Evolutionary conservation across 2,113 vertebrate species (phyloP), one percentile per base, ranked within the genome.

Genomic region (Ammospiza caudacuta): DNA sequence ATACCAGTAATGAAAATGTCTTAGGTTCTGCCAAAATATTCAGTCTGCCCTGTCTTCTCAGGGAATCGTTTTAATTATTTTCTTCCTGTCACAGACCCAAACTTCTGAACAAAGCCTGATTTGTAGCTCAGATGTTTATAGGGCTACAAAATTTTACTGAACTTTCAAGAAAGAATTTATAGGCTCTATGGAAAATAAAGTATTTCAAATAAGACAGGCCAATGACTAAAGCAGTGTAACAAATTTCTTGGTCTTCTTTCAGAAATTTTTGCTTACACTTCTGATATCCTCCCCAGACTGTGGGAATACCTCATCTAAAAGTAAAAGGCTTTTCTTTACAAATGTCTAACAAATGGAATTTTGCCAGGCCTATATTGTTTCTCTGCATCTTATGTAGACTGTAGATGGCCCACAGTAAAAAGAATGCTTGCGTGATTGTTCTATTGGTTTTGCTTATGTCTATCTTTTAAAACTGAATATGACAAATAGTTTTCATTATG

Each of bases 101-200:
- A 82, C 41, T 93, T 89, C 70, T 90, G 70, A 91, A 74, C 49
- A 37, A 87, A 87, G 46, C 49, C 78, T 85, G 85, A 87, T 90
- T 90, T 95, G 75, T 39, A 94, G 66, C 54, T 96, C 62, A 95
- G 35, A 94, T 51, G 57, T 94, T 96, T 92, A 94, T 44, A 78
- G 52, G 52, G 47, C 75, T 79, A 72, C 70, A 93, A 90, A 85
- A 87, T 92, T 91, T 92, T 85, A 92, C 28, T 49, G 54, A 93
- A 90, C 22, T 27, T 73, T 88, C 54, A 91, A 79, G 87, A 87
- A 89, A 89, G 62, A 91, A 79, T 90, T 94, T 85, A 83, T 54
- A 80, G 58, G 59, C 41, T 92, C 85, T 69, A 51, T 86, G 82
- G 82, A 96, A 96, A 90, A 37, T 37, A 58, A 83, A 85, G 67